Evolutionary conservation across 2,113 vertebrate species (phyloP), one percentile per base, ranked within the genome.

Genomic region (Seriola rivoliana): DNA sequence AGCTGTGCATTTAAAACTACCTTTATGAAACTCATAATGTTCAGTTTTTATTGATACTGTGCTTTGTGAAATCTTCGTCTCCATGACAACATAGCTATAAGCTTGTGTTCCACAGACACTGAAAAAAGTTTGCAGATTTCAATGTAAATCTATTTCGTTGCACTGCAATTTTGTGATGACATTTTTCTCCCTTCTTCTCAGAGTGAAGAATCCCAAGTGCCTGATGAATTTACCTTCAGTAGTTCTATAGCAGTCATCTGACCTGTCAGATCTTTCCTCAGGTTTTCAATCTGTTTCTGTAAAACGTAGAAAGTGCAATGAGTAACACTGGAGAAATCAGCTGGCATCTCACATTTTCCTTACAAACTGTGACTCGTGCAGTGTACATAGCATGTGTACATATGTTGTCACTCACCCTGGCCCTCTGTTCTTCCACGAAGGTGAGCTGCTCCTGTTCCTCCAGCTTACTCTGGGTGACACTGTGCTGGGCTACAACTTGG

Each of bases 371-470:
- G 60, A 46, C 44, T 72, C 36, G 25, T 50, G 44, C 40, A 11
- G 38, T 25, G 52, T 52, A 82, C 58, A 67, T 13, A 54, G 66
- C 62, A 55, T 44, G 57, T 80, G 81, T 38, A 84, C 66, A 85
- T 85, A 75, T 85, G 89, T 70, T 72, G 80, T 34, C 48, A 73
- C 92, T 91, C 82, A 95, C 95, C 93, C 85, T 89, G 77, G 87
- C 84, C 60, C 66, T 89, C 70, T 90, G 81, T 58, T 95, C 93
- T 78, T 92, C 86, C 71, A 76, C 80, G 54, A 86, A 54, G 80
- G 65, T 82, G 78, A 92, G 80, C 19, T 90, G 64, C 78, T 96
- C 89, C 65, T 95, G 23, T 54, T 93, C 88, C 0, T 96, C 90
- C 67, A 94, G 89, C 76, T 93, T 93, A 23, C 21, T 58, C 85